Evolutionary conservation across 2,113 vertebrate species (phyloP).

Genomic region (Edolisoma coerulescens): DNA sequence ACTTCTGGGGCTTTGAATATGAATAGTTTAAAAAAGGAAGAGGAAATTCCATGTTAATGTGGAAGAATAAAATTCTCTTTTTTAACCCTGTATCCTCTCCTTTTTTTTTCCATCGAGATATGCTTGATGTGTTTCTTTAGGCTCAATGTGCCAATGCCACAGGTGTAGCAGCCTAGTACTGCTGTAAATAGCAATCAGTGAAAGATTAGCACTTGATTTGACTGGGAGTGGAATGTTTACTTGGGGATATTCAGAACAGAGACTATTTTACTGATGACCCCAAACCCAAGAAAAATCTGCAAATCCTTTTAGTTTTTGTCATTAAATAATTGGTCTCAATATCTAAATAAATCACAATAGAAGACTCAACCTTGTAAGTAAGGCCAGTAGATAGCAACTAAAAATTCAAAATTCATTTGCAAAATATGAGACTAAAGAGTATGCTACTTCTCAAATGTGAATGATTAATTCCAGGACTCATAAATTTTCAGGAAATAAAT

Average conservation of each 20-base stretch:
- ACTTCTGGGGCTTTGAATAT: background rate
- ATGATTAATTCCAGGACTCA: background rate
- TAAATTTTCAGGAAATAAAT: background rate
- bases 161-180: background rate
- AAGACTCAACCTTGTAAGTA: background rate
- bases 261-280: background rate
- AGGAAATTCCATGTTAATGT: background rate
- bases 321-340: background rate
- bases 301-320: background rate
- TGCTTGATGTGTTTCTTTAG: background rate
- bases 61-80: background rate
- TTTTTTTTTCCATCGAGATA: background rate
- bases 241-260: background rate
- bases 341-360: background rate
- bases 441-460: background rate
- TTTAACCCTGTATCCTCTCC: background rate
- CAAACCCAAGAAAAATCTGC: background rate
- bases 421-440: background rate
- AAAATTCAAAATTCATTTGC: background rate
- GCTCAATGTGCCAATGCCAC: background rate
- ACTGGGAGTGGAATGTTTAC: background rate
- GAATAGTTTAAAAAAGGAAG: background rate
- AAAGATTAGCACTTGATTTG: background rate
- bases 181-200: background rate
- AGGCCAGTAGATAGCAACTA: background rate